Base-by-base conservation (phyloP, 2,113 vertebrate species). In the Tringa solitaria region DNA sequence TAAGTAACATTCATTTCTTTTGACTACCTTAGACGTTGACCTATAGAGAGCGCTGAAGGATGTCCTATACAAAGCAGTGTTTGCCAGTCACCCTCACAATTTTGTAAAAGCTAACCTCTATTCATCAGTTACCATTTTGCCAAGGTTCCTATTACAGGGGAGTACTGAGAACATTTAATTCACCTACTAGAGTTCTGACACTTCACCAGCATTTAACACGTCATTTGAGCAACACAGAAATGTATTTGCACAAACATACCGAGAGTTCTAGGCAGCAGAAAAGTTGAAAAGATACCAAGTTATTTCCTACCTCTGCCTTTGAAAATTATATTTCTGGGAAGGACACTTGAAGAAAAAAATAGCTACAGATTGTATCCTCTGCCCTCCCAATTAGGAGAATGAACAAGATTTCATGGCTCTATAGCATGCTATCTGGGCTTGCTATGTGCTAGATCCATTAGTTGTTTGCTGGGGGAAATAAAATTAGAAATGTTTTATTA, bases 401-500 rank as follows among this genome's bases (percentile, higher is more conserved):
- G 81, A 91, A 72, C 43, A 91, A 81, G 77, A 79, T 72, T 89
- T 82, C 91, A 87, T 0, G 9, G 69, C 79, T 85, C 59, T 78
- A 3, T 15, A 87, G 75, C 41, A 61, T 79, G 72, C 61, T 84
- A 43, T 93, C 87, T 96, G 84, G 48, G 69, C 84, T 96, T 96
- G 80, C 95, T 95, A 65, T 90, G 96, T 90, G 64, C 65, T 80
- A 95, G 94, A 90, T 91, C 65, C 80, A 94, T 97, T 96, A 91
- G 88, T 53, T 87, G 64, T 95, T 96, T 96, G 78, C 90, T 90
- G 88, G 91, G 89, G 90, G 93, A 97, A 96, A 96, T 94, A 61
- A 98, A 98, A 98, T 98, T 97, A 98, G 98, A 96, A 98, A 97
- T 92, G 78, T 82, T 97, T 96, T 98, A 97, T 98, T 89, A 97